These are phyloP conservation scores for Syrrhaptes paradoxus DNA, from an alignment of 2,113 vertebrate genomes.

Conservation along the genomic window DNA sequence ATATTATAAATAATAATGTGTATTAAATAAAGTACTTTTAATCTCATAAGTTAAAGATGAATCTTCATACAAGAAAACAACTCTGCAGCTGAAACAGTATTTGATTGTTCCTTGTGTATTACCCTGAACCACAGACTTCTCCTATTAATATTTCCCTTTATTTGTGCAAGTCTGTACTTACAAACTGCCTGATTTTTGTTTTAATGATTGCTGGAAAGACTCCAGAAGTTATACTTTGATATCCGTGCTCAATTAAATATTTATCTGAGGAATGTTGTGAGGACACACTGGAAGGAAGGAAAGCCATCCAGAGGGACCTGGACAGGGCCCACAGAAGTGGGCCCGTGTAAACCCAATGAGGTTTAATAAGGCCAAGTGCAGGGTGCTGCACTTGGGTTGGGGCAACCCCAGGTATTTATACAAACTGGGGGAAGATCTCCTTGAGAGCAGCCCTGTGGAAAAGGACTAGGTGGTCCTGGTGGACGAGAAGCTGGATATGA, in stretches of 20 bases:
- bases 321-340: too few species aligned
- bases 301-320: too few species aligned
- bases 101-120: background rate
- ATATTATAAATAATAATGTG: background rate
- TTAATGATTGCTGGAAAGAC: background rate
- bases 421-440: too few species aligned
- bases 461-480: too few species aligned
- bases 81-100: background rate
- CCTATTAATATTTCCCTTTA: background rate
- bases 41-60: background rate
- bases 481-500: too few species aligned
- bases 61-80: background rate
- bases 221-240: background rate
- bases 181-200: background rate
- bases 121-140: background rate
- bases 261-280: background rate
- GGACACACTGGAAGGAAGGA: too few species aligned
- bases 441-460: too few species aligned
- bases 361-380: too few species aligned
- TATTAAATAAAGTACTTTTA: background rate
- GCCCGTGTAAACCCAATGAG: too few species aligned
- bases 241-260: background rate
- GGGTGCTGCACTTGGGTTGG: too few species aligned
- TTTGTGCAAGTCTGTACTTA: background rate
- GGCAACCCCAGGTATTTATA: too few species aligned